These are phyloP conservation scores for Melinaea menophilus DNA, from an alignment of 2,888 invertebrate species.

Conservation along the genomic window DNA sequence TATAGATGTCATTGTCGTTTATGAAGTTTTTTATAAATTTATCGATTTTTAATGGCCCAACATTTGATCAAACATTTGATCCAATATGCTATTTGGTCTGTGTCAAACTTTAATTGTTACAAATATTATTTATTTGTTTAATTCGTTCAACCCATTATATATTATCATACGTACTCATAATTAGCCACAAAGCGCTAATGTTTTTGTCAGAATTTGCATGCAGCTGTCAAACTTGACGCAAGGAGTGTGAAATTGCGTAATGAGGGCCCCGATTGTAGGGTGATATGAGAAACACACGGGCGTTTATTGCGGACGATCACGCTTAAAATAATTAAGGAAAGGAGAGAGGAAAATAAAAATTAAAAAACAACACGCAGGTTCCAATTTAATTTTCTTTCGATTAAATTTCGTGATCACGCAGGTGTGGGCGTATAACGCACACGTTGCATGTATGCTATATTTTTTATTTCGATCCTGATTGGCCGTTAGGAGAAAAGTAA, in stretches of 20 bases:
- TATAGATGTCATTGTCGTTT: conserved; percentile 17
- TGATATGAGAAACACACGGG: conserved; percentile 34
- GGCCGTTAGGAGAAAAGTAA: no score
- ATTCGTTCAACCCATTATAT: conserved; percentile 15
- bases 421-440: no score
- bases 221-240: conserved; percentile 48
- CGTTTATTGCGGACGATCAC: conserved; percentile 6
- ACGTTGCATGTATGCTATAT: no score
- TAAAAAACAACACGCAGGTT: no score
- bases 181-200: conserved; percentile 43
- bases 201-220: conserved; percentile 39
- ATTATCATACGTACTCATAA: conserved; percentile 20
- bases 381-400: no score
- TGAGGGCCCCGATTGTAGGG: conserved; percentile 41
- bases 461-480: no score
- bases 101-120: conserved; percentile 14
- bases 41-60: not conserved
- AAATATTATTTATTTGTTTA: no score
- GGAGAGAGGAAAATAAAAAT: no score
- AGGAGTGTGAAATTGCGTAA: conserved; percentile 49
- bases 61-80: not conserved
- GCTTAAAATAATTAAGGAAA: conserved; percentile 17
- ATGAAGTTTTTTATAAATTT: conserved; percentile 2
- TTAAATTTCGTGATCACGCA: no score
- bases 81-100: not conserved